These are phyloP conservation scores for Petrocephalus schoutedeni DNA, from an alignment of 2,797 vertebrate species.

Conservation along the genomic window DNA sequence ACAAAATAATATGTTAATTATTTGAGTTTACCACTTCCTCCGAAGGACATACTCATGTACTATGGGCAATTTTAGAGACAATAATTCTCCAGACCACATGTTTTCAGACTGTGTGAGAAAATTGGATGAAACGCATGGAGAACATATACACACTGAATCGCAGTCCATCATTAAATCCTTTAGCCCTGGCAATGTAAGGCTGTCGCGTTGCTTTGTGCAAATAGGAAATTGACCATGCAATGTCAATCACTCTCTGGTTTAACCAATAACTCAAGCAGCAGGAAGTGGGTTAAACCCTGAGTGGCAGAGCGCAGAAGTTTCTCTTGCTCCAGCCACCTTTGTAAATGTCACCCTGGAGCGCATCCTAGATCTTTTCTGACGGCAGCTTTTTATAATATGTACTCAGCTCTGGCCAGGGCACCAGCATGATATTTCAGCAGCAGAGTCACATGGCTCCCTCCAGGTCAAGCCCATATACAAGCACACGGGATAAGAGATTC, in stretches of 20 bases:
- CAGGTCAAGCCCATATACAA: neutral
- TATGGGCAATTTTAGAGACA: neutral
- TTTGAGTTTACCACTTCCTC: neutral
- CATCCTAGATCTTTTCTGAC: neutral
- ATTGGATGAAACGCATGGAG: neutral
- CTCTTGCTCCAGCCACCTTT: neutral
- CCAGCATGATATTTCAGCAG: neutral
- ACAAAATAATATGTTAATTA: neutral
- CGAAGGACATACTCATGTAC: neutral
- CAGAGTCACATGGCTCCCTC: neutral
- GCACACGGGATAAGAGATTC: neutral
- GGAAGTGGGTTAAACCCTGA: neutral
- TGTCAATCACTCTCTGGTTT: neutral
- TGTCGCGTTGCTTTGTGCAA: neutral
- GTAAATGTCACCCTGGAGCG: constrained; percentile 3
- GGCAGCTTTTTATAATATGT: neutral
- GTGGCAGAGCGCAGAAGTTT: neutral
- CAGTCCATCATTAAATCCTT: neutral
- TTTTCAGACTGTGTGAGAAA: neutral
- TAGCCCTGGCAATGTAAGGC: neutral
- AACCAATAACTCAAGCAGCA: neutral
- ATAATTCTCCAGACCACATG: neutral
- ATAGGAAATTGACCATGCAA: neutral
- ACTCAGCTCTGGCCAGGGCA: neutral
- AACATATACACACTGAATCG: neutral